Evolutionary conservation across 2,888 invertebrate genomes (phyloP).

Genomic region (Mythimna loreyi): DNA sequence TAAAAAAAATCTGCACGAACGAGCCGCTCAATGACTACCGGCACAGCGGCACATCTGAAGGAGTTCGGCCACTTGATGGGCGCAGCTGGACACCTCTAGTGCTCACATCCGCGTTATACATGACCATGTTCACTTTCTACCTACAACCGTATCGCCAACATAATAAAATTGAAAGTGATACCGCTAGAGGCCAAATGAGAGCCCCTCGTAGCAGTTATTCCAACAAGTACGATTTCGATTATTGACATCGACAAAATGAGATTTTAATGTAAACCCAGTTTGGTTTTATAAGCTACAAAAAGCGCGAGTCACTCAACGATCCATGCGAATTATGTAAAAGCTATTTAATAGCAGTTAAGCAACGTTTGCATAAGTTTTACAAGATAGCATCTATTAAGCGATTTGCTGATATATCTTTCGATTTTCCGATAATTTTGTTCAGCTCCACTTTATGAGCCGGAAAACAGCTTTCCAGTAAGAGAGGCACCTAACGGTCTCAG

Average conservation of each 20-base stretch:
- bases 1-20: constrained; percentile 40
- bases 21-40: constrained; percentile 39
- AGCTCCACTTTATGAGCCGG: constrained; percentile 30
- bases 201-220: constrained; percentile 35
- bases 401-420: constrained; percentile 39
- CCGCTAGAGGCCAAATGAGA: constrained; percentile 62
- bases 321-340: constrained; percentile 42
- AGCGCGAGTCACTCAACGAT: constrained; percentile 33
- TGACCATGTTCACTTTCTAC: constrained; percentile 75
- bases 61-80: constrained; percentile 63
- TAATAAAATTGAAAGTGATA: constrained; percentile 73
- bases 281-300: constrained; percentile 38
- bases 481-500: constrained; percentile 19
- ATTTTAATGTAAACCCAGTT: constrained; percentile 48
- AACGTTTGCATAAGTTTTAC: constrained; percentile 49
- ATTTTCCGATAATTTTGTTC: constrained; percentile 41
- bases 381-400: constrained; percentile 43
- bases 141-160: constrained; percentile 65
- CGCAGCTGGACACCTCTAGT: constrained; percentile 70
- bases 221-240: constrained; percentile 52
- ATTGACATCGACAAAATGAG: constrained; percentile 47
- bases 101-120: constrained; percentile 68
- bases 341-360: constrained; percentile 42
- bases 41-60: constrained; percentile 55
- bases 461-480: constrained; percentile 48